Conservation (phyloP, 2,888 invertebrate genomes). For the Pseudococcus jackbeardsleyi region DNA sequence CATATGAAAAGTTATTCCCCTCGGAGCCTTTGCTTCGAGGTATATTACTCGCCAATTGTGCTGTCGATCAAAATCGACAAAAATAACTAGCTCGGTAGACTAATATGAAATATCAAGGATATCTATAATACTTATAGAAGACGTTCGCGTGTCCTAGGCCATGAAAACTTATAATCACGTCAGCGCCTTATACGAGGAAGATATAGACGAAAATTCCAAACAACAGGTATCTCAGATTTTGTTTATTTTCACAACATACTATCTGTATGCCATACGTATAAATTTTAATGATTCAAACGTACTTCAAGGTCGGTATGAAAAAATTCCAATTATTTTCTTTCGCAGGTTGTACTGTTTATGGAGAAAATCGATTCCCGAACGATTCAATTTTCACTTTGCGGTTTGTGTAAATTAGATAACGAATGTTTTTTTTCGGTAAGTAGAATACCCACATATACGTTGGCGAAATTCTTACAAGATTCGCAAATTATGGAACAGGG, state of each 20-base stretch:
- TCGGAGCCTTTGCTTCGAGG: not conserved
- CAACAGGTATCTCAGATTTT: slow-evolving; percentile 40
- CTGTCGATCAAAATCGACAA: slow-evolving; percentile 28
- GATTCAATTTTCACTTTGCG: slow-evolving; percentile 66
- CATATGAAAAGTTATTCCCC: not conserved
- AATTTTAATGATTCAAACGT: not conserved
- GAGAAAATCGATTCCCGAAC: slow-evolving; percentile 66
- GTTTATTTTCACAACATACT: not conserved
- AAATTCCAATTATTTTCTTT: slow-evolving; percentile 43
- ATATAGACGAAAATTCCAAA: slow-evolving; percentile 59
- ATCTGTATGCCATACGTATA: not conserved
- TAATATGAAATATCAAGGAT: slow-evolving; percentile 8
- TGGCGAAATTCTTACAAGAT: not conserved
- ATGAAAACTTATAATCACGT: slow-evolving; percentile 55
- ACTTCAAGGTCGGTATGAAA: not conserved
- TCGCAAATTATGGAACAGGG: no score
- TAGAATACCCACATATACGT: not conserved
- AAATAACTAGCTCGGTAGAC: not conserved
- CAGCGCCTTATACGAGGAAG: slow-evolving; percentile 58
- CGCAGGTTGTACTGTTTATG: slow-evolving; percentile 66
- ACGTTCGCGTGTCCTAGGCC: slow-evolving; percentile 45
- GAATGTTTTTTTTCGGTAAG: slow-evolving; percentile 66
- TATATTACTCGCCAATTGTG: not conserved
- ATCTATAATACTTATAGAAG: slow-evolving; percentile 21
- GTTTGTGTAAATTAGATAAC: slow-evolving; percentile 66